Conservation (phyloP, 2,797 vertebrate genomes). For the Leuciscus waleckii region DNA sequence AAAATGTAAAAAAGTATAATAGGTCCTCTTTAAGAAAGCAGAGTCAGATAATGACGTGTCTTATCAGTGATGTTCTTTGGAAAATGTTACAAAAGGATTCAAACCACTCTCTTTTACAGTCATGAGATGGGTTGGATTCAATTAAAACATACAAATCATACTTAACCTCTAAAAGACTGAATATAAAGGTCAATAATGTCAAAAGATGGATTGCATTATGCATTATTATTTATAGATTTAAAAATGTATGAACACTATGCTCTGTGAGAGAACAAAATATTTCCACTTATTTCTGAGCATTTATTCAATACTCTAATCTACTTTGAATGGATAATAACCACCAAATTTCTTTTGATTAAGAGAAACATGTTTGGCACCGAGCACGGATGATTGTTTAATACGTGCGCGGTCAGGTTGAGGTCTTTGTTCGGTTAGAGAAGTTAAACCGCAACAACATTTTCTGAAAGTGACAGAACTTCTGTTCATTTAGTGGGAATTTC, state of each 20-base stretch:
- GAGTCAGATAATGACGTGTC: neutral
- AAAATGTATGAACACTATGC: neutral
- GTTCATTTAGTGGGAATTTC: conserved; percentile 44
- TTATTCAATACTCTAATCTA: neutral
- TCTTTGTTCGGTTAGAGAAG: conserved; percentile 24
- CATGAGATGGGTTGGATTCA: neutral
- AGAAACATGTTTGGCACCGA: neutral
- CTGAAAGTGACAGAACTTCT: conserved; percentile 49
- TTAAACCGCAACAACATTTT: conserved; percentile 24
- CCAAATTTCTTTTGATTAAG: conserved; percentile 1
- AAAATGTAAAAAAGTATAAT: too few relatives aligned
- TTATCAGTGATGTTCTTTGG: neutral
- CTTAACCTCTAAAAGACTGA: too few relatives aligned
- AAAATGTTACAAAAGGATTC: neutral
- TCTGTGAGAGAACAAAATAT: neutral
- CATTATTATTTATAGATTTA: neutral
- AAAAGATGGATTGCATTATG: too few relatives aligned
- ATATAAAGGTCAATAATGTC: too few relatives aligned
- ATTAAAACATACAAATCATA: neutral
- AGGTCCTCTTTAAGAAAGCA: neutral
- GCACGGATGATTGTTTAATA: conserved; percentile 2
- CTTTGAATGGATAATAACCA: neutral
- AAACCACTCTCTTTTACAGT: neutral
- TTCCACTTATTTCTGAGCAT: neutral
- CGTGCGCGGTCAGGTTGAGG: neutral